Conservation (phyloP, 2,888 invertebrate genomes). For the Tenthredo scrophulariae region DNA sequence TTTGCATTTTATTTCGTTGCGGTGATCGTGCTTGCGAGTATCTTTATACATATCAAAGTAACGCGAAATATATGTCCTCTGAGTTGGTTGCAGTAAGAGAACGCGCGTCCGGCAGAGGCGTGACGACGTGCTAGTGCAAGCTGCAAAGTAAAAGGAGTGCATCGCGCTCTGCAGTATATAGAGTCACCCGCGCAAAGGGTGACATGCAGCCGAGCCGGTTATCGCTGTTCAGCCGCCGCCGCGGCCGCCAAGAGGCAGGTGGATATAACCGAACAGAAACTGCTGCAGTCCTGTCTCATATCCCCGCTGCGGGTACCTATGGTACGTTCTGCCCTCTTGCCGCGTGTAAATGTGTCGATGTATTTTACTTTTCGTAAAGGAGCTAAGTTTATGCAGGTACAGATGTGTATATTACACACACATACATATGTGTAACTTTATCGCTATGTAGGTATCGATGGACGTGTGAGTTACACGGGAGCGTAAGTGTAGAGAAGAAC, state of each 20-base stretch:
- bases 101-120: slow-evolving; percentile 30
- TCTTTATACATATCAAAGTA: slow-evolving; percentile 22
- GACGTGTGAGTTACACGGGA: background rate
- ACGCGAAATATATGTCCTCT: slow-evolving; percentile 1
- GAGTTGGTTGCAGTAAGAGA: background rate
- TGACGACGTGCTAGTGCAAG: slow-evolving; percentile 58
- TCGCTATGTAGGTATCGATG: background rate
- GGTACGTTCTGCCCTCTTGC: background rate
- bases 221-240: slow-evolving; percentile 63
- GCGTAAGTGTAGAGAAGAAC: background rate
- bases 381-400: background rate
- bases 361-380: background rate
- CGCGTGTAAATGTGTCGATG: background rate
- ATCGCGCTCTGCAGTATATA: slow-evolving; percentile 60
- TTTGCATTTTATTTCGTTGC: background rate
- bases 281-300: slow-evolving; percentile 7
- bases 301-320: background rate
- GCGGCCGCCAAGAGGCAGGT: slow-evolving; percentile 69
- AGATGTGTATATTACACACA: background rate
- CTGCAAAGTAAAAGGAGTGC: slow-evolving; percentile 73
- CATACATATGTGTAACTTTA: background rate
- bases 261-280: slow-evolving; percentile 66
- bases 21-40: background rate
- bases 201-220: slow-evolving; percentile 78
- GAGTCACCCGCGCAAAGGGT: slow-evolving; percentile 77